Evolutionary conservation across 2,888 invertebrate species (phyloP).

Genomic region (Mythimna impura): DNA sequence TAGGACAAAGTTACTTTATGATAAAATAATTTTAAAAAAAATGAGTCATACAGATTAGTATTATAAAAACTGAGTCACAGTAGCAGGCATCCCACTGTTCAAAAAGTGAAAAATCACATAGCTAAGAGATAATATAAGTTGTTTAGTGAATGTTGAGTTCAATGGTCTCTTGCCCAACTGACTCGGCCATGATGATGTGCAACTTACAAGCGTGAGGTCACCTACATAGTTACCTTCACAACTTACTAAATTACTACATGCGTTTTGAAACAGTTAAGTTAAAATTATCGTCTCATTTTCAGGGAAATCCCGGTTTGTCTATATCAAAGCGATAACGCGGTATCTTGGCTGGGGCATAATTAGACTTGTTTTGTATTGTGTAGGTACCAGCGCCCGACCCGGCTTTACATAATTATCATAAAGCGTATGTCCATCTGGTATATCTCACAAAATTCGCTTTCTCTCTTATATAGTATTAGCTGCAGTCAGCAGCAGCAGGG

Average conservation of each 20-base stretch:
- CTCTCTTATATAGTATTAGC: too few species aligned
- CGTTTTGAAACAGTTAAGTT: slow-evolving; percentile 21
- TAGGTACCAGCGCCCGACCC: background rate
- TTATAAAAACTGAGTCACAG: background rate
- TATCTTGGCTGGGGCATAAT: background rate
- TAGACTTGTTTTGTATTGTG: background rate
- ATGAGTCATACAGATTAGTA: background rate
- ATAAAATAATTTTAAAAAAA: too few species aligned
- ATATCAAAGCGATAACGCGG: background rate
- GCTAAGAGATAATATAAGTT: background rate
- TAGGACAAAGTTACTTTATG: too few species aligned
- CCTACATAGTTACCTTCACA: background rate
- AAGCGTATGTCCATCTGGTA: too few species aligned
- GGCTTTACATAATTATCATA: background rate
- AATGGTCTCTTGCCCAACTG: slow-evolving; percentile 42
- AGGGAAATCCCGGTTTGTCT: background rate
- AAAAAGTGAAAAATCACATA: too few species aligned
- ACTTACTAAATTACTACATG: background rate
- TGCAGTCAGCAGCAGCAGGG: too few species aligned
- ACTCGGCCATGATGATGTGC: slow-evolving; percentile 42
- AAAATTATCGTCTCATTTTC: background rate
- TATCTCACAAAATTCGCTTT: too few species aligned
- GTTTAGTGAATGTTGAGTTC: slow-evolving; percentile 36
- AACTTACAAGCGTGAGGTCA: slow-evolving; percentile 15
- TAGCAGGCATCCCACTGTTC: background rate